phyloP scores from a whole-genome alignment of 1,140 invertebrate species.

The Orchestia grillus region DNA sequence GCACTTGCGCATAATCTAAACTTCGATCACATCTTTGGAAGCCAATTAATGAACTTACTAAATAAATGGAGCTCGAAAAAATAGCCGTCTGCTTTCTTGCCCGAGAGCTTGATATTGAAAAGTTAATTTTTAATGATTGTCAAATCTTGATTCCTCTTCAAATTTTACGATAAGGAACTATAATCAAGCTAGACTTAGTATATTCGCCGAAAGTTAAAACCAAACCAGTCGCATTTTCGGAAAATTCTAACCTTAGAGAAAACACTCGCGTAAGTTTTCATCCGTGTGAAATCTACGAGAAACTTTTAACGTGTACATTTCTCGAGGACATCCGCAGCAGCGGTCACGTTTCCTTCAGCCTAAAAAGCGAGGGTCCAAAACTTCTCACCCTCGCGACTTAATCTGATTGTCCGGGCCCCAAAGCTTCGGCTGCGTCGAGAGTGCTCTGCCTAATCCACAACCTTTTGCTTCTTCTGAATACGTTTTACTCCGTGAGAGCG shows the following conservation, averaged over 20 bases:
- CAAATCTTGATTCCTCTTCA: no score
- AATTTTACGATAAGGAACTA: no score
- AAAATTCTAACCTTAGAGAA: neutral
- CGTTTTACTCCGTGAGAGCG: neutral
- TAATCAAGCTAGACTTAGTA: no score
- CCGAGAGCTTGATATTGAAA: no score
- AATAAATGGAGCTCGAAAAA: no score
- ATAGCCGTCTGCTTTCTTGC: no score
- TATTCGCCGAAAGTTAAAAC: no score
- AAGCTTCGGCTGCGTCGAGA: neutral
- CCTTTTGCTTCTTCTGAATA: conserved; percentile 8
- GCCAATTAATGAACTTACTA: no score
- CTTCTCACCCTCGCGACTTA: neutral
- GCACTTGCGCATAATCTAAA: no score
- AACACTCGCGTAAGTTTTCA: neutral
- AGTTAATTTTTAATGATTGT: no score
- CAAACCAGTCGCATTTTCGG: neutral
- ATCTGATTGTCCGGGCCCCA: neutral
- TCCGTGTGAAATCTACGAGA: neutral
- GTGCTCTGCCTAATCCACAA: conserved; percentile 6
- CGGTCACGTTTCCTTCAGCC: neutral
- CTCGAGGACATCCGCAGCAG: neutral
- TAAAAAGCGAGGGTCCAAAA: neutral
- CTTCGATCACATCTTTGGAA: no score
- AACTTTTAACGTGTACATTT: conserved; percentile 2